Evolutionary conservation across 2,888 invertebrate species (phyloP).

Genomic region (Drosophila gaucha): DNA sequence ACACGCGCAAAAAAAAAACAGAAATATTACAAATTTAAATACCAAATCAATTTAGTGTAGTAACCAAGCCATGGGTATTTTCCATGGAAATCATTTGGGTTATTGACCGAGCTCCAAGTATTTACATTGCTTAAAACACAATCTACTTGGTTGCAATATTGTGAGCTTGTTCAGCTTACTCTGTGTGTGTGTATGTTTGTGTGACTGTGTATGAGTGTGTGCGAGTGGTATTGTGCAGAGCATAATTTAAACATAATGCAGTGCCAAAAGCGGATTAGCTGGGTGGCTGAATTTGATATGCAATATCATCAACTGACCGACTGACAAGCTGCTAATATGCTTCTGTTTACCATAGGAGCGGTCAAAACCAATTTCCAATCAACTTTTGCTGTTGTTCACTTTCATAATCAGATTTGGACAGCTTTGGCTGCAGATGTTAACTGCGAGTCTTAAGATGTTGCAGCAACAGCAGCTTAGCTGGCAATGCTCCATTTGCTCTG

Average conservation of each 20-base stretch:
- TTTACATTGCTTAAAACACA: conserved; percentile 1
- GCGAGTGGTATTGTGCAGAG: not conserved
- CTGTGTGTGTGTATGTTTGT: not conserved
- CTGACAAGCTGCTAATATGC: not conserved
- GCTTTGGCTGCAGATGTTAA: not conserved
- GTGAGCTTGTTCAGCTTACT: not conserved
- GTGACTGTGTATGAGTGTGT: not conserved
- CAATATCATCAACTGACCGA: not conserved
- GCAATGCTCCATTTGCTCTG: conserved; percentile 24
- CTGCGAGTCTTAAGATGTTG: not conserved
- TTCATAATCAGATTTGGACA: conserved; percentile 42
- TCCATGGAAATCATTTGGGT: not conserved
- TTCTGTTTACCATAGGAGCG: conserved; percentile 3
- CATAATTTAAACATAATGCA: conserved; percentile 10
- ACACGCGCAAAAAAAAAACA: not conserved
- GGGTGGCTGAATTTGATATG: not conserved
- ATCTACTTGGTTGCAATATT: conserved; percentile 1
- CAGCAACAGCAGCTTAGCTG: conserved; percentile 8
- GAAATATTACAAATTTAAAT: not conserved
- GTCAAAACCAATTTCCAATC: conserved; percentile 25
- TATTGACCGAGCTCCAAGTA: not conserved
- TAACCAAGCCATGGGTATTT: no score
- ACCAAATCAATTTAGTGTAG: not conserved
- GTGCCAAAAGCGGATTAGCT: conserved; percentile 10
- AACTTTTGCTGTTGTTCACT: not conserved